These are phyloP conservation scores for Rallus limicola DNA, from an alignment of 2,113 vertebrate genomes.

Conservation along the genomic window DNA sequence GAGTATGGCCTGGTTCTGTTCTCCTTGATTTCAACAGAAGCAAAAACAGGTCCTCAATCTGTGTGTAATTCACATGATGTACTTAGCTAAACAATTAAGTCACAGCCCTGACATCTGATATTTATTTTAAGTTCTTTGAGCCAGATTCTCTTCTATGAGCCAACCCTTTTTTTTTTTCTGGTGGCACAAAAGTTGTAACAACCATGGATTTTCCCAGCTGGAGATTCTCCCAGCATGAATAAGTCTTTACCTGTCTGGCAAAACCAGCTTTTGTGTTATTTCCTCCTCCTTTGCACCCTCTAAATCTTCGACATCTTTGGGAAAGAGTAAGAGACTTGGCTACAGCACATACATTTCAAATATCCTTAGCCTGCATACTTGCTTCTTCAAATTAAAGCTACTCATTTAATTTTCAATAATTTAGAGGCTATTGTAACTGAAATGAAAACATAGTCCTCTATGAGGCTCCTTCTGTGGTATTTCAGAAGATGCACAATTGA, in stretches of 20 bases:
- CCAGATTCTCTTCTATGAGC: slow-evolving; percentile 39
- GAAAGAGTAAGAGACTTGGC: background rate
- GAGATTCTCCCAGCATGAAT: background rate
- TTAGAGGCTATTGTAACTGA: background rate
- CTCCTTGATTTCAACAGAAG: slow-evolving; percentile 24
- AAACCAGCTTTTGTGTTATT: background rate
- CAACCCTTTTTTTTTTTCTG: slow-evolving; percentile 44
- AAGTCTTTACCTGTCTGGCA: slow-evolving; percentile 4
- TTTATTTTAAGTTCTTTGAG: slow-evolving; percentile 70
- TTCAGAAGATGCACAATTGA: background rate
- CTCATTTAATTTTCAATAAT: background rate
- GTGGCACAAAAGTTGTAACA: slow-evolving; percentile 11
- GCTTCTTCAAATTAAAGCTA: background rate
- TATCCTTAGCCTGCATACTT: background rate
- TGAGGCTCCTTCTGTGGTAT: background rate
- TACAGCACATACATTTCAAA: background rate
- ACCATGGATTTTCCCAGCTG: slow-evolving; percentile 20
- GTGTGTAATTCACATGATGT: slow-evolving; percentile 67
- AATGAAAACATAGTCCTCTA: background rate
- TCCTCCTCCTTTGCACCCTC: background rate
- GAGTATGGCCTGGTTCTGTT: slow-evolving; percentile 1
- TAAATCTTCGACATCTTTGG: background rate
- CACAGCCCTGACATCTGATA: slow-evolving; percentile 67
- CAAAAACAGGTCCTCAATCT: slow-evolving; percentile 44
- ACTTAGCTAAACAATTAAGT: slow-evolving; percentile 72